Conservation (phyloP, 2,113 vertebrate genomes). For the Mus pahari region DNA sequence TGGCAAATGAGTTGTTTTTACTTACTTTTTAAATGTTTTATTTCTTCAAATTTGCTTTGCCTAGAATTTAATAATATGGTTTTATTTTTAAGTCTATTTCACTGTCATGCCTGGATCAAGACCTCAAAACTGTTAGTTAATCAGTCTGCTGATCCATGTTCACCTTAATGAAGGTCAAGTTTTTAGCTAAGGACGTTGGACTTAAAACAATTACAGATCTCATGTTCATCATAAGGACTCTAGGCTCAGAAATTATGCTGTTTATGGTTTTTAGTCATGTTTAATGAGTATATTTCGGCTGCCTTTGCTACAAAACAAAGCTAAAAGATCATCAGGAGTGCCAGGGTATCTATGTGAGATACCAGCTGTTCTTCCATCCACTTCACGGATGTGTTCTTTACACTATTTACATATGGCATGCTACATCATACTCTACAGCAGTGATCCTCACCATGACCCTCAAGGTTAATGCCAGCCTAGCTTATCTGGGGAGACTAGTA, state of each 20-base stretch:
- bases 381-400: neutral
- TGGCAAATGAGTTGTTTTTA: constrained; percentile 31
- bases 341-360: neutral
- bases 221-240: neutral
- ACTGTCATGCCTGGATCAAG: neutral
- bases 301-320: neutral
- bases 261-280: neutral
- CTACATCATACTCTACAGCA: too few relatives aligned
- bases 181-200: neutral
- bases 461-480: neutral
- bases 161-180: neutral
- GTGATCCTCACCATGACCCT: too few relatives aligned
- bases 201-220: neutral
- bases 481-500: neutral
- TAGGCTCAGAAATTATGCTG: neutral
- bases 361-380: neutral
- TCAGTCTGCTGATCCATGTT: neutral
- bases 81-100: constrained; percentile 40
- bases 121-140: neutral
- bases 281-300: neutral
- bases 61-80: neutral
- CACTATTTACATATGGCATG: neutral
- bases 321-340: neutral
- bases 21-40: neutral
- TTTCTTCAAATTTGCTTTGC: constrained; percentile 56